Evolutionary conservation across 2,113 vertebrate species (phyloP).

Genomic region (Delphinapterus leucas): DNA sequence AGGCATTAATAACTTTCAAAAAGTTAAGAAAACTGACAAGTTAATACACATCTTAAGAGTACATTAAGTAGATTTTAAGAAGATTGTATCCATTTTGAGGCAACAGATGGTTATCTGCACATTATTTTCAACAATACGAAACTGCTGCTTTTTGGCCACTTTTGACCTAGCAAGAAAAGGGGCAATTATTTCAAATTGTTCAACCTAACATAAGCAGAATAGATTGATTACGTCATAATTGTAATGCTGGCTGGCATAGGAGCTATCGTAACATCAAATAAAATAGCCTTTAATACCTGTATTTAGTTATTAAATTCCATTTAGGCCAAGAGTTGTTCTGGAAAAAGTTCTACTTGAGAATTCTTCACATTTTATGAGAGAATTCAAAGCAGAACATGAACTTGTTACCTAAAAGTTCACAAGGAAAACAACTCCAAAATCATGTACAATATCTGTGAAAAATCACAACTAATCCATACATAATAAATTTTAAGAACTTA

Average conservation of each 20-base stretch:
- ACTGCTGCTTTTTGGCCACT: background rate
- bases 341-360: constrained; percentile 21
- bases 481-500: background rate
- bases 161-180: background rate
- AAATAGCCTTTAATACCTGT: background rate
- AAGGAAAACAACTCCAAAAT: background rate
- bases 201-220: background rate
- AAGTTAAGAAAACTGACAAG: background rate
- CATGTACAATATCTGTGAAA: background rate
- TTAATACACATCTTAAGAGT: background rate
- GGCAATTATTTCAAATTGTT: background rate
- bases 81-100: background rate
- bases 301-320: background rate
- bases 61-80: background rate
- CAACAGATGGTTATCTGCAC: background rate
- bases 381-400: background rate
- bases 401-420: background rate
- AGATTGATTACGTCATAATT: background rate
- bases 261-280: background rate
- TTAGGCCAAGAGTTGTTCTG: background rate
- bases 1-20: background rate
- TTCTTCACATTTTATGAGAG: background rate
- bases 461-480: no score
- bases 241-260: background rate
- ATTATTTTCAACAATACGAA: background rate